phyloP scores from a whole-genome alignment of 2,797 vertebrate species.

The Carduelis carduelis region DNA sequence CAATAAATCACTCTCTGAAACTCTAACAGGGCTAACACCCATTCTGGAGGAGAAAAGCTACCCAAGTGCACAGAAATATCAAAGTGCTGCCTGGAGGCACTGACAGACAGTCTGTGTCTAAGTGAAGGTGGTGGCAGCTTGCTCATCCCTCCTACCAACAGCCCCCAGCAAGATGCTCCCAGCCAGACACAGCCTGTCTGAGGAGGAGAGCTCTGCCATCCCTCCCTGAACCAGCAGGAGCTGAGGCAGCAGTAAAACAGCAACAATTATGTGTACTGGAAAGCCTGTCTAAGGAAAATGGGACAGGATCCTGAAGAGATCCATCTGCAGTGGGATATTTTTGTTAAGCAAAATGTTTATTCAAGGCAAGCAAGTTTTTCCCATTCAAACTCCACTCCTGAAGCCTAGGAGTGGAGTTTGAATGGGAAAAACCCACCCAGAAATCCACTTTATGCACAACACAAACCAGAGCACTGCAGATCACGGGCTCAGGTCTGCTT shows the following conservation, averaged over 20 bases:
- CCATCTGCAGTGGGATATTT: neutral
- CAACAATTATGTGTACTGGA: neutral
- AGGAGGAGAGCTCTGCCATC: neutral
- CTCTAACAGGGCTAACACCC: neutral
- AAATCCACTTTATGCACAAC: neutral
- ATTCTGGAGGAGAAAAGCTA: neutral
- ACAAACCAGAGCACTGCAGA: neutral
- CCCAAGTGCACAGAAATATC: neutral
- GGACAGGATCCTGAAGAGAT: neutral
- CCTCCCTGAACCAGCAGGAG: neutral
- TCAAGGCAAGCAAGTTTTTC: neutral
- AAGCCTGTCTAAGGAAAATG: neutral
- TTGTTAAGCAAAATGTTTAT: neutral
- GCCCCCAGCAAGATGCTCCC: neutral
- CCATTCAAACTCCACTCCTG: no score
- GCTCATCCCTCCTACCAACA: neutral
- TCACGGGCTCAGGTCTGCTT: neutral
- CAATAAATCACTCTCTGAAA: neutral
- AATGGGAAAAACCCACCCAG: neutral
- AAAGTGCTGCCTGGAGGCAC: neutral
- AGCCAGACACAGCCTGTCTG: accelerated
- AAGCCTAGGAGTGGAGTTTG: neutral
- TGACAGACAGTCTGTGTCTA: neutral
- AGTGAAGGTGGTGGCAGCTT: neutral
- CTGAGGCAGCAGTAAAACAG: neutral